A percentile compares a stretch with the other conserved stretches of the same genome.
Conservation (phyloP, 2,888 invertebrate genomes). For the Pilophorus perplexus region DNA sequence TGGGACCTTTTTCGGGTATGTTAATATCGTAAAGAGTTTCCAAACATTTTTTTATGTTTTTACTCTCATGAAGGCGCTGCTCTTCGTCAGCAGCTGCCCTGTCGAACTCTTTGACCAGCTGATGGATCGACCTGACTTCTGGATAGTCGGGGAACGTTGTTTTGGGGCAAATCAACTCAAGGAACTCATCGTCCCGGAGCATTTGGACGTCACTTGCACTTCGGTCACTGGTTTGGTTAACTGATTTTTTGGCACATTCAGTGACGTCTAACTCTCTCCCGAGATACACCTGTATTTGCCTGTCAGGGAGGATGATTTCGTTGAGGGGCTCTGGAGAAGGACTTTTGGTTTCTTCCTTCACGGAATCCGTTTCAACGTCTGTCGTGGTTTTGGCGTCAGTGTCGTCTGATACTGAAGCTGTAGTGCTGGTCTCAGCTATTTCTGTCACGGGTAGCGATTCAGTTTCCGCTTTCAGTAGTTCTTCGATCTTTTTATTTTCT, state of each 20-base stretch:
- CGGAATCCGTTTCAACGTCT: slow-evolving; percentile 27
- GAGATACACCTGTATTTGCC: slow-evolving; percentile 9
- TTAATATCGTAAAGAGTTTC: slow-evolving; percentile 18
- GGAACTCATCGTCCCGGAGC: slow-evolving; percentile 9
- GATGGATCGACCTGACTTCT: slow-evolving; percentile 17
- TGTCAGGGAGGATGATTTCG: slow-evolving; percentile 14
- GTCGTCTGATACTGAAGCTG: slow-evolving; percentile 6
- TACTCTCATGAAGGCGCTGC: slow-evolving; percentile 7
- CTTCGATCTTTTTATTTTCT: slow-evolving; percentile 40
- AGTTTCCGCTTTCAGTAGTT: slow-evolving; percentile 40
- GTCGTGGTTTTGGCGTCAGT: slow-evolving; percentile 18
- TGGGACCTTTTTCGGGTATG: neutral
- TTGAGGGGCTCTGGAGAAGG: slow-evolving; percentile 36
- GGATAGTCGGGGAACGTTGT: slow-evolving; percentile 8
- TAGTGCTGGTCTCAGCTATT: slow-evolving; percentile 26
- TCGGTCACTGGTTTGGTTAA: neutral
- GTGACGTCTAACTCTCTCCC: neutral
- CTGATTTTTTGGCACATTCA: neutral
- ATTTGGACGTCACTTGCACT: neutral
- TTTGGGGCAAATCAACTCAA: slow-evolving; percentile 36
- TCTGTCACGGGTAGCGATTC: slow-evolving; percentile 32
- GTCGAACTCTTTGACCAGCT: slow-evolving; percentile 33
- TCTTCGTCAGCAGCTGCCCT: slow-evolving; percentile 27
- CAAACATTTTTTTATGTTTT: slow-evolving; percentile 30
- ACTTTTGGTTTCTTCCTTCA: slow-evolving; percentile 34